A percentile compares a stretch with the other conserved stretches of the same genome.
phyloP scores from a whole-genome alignment of 2,888 invertebrate genomes.

The Choreutis nemorana region DNA sequence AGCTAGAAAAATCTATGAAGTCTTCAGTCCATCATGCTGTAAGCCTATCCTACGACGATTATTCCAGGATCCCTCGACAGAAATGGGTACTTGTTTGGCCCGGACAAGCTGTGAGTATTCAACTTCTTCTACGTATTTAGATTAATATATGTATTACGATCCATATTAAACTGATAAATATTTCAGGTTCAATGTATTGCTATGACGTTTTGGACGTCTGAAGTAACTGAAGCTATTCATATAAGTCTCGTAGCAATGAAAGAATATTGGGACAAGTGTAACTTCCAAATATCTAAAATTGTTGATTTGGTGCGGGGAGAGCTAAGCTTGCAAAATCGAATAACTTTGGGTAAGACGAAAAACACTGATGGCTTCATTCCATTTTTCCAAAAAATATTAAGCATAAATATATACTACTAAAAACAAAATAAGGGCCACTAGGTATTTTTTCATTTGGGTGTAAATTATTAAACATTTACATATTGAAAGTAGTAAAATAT shows the following conservation, averaged over 20 bases:
- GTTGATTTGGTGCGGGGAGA: slow-evolving; percentile 89
- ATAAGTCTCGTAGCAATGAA: slow-evolving; percentile 62
- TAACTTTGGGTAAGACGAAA: slow-evolving; percentile 74
- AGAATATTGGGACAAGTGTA: slow-evolving; percentile 75
- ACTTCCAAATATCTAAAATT: slow-evolving; percentile 80
- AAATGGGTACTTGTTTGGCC: slow-evolving; percentile 93
- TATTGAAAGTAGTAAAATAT: too few species aligned
- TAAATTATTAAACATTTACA: too few species aligned
- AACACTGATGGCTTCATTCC: neutral
- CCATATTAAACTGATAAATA: neutral
- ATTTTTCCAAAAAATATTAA: neutral
- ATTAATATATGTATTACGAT: slow-evolving; percentile 1
- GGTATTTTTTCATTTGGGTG: neutral
- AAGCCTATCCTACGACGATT: slow-evolving; percentile 74
- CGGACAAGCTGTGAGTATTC: slow-evolving; percentile 76
- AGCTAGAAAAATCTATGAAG: slow-evolving; percentile 88
- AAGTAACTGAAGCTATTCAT: slow-evolving; percentile 82
- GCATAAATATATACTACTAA: neutral
- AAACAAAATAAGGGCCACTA: neutral
- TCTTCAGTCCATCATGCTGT: slow-evolving; percentile 82
- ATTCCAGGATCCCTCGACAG: slow-evolving; percentile 69
- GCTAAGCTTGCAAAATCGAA: slow-evolving; percentile 84
- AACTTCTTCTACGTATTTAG: neutral
- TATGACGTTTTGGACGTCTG: slow-evolving; percentile 89
- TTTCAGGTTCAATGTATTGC: slow-evolving; percentile 78